A percentile compares a stretch with the other conserved stretches of the same genome.
Evolutionary conservation across 2,888 invertebrate species (phyloP).

Genomic region (Chelonus formosanus): DNA sequence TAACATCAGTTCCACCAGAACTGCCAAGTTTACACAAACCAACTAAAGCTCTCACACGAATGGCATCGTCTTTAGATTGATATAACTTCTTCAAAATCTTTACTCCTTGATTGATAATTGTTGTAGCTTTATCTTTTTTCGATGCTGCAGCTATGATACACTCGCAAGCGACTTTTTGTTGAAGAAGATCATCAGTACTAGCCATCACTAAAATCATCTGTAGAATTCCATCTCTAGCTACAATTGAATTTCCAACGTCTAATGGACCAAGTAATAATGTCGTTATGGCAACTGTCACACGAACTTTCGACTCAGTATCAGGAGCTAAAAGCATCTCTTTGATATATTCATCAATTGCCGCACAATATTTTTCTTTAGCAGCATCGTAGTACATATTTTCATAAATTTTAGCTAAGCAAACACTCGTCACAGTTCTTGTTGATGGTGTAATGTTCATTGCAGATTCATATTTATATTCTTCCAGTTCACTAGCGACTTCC

Average conservation of each 20-base stretch:
- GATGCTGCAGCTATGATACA: constrained; percentile 96
- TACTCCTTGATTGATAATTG: constrained; percentile 87
- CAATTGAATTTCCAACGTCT: constrained; percentile 89
- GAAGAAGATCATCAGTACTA: constrained; percentile 86
- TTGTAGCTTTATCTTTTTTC: constrained; percentile 95
- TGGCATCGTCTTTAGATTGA: constrained; percentile 86
- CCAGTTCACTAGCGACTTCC: constrained; percentile 92
- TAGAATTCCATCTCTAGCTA: constrained; percentile 86
- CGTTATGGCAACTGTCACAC: constrained; percentile 88
- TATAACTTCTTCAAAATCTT: constrained; percentile 94
- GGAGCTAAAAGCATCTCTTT: constrained; percentile 85
- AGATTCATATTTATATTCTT: constrained; percentile 91
- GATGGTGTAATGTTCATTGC: constrained; percentile 89
- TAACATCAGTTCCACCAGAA: constrained; percentile 94
- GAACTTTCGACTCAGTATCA: constrained; percentile 87
- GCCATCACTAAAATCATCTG: constrained; percentile 99
- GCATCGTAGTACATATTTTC: constrained; percentile 96
- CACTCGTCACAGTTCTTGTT: constrained; percentile 89
- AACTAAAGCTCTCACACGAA: constrained; percentile 87
- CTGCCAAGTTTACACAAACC: constrained; percentile 96
- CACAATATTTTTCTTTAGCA: constrained; percentile 76
- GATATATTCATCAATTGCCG: constrained; percentile 84
- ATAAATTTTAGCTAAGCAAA: constrained; percentile 88
- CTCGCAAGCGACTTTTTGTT: constrained; percentile 95
- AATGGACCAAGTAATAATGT: constrained; percentile 89